A percentile compares a stretch with the other conserved stretches of the same genome.
phyloP scores from a whole-genome alignment of 1,140 invertebrate genomes.

The Penaeus chinensis region DNA sequence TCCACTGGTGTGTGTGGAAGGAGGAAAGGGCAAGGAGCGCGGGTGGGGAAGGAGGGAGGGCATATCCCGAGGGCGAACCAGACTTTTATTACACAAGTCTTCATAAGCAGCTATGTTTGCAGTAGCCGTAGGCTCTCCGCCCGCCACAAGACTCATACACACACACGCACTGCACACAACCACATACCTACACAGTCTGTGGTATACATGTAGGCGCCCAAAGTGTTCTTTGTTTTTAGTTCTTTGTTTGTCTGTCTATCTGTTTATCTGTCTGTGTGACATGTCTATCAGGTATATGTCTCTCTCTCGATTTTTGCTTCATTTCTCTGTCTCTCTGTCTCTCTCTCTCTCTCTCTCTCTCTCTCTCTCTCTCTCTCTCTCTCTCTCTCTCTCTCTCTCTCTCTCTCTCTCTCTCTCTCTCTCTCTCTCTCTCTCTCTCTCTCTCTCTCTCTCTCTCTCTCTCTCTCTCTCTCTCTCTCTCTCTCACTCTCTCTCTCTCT shows the following conservation, averaged over 20 bases:
- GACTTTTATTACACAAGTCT: slow-evolving; percentile 20
- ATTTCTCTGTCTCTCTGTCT: slow-evolving; percentile 3
- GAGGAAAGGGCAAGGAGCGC: no score
- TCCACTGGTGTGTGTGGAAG: no score
- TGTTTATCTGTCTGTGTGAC: no score
- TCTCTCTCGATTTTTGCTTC: not conserved
- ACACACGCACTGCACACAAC: not conserved
- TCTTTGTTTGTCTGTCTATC: no score
- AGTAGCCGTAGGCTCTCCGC: not conserved
- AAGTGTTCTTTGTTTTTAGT: no score
- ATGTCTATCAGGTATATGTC: not conserved
- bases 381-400: no score
- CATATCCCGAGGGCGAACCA: not conserved
- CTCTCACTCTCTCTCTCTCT: not conserved
- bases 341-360: not conserved
- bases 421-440: slow-evolving; percentile 8
- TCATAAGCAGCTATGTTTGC: slow-evolving; percentile 18
- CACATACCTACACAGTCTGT: not conserved
- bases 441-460: not conserved
- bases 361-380: not conserved
- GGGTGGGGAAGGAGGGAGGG: no score
- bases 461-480: not conserved
- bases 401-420: not conserved
- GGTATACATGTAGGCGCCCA: not conserved
- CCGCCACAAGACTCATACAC: not conserved